phyloP scores from a whole-genome alignment of 2,797 vertebrate species.

The Ctenopoma multispine region DNA sequence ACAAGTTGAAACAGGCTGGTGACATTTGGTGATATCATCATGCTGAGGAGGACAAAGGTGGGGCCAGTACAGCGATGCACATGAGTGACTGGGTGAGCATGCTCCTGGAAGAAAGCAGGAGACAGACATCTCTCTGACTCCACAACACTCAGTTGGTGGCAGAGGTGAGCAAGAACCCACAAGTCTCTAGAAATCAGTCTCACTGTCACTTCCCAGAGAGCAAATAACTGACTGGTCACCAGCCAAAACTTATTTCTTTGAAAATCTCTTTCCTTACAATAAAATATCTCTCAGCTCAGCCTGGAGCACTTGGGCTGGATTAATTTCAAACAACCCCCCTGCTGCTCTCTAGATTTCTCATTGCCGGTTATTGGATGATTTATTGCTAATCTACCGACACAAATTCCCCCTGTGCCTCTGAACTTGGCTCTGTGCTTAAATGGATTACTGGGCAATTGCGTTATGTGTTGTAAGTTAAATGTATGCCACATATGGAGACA shows the following conservation, averaged over 20 bases:
- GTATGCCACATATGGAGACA: constrained; percentile 49
- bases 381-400: constrained; percentile 82
- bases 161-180: constrained; percentile 71
- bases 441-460: constrained; percentile 72
- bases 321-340: constrained; percentile 73
- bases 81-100: constrained; percentile 80
- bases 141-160: constrained; percentile 64
- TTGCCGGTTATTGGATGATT: constrained; percentile 81
- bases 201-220: constrained; percentile 69
- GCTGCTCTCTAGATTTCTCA: constrained; percentile 73
- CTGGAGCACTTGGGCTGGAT: constrained; percentile 71
- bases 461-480: constrained; percentile 63
- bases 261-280: constrained; percentile 74
- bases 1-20: constrained; percentile 66
- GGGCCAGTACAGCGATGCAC: constrained; percentile 69
- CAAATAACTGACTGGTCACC: constrained; percentile 70
- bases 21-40: constrained; percentile 77
- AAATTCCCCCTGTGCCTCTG: constrained; percentile 78
- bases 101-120: constrained; percentile 72
- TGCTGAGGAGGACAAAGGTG: constrained; percentile 78
- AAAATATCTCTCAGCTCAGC: constrained; percentile 67
- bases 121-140: constrained; percentile 73
- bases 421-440: constrained; percentile 77
- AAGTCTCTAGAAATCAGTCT: constrained; percentile 76
- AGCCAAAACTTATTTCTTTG: constrained; percentile 76